Evolutionary conservation across 1,140 invertebrate species (phyloP).

Genomic region (Apis cerana): DNA sequence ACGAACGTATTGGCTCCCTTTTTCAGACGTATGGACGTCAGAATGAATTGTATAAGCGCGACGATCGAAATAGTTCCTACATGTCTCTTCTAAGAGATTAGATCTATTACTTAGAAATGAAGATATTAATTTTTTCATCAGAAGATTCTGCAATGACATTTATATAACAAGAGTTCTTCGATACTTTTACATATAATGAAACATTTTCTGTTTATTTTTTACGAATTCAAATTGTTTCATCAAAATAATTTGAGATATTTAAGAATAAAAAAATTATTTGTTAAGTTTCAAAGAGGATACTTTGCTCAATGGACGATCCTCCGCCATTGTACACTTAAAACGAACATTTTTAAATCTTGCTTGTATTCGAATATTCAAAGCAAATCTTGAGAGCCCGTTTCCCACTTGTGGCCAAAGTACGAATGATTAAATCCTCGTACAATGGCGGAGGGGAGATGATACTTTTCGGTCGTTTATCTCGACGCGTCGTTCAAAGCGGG

Average conservation of each 20-base stretch:
- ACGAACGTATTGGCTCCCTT: neutral
- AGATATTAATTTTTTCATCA: too few relatives aligned
- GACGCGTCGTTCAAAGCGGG: slow-evolving; percentile 56
- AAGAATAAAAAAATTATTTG: too few relatives aligned
- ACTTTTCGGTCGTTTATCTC: slow-evolving; percentile 57
- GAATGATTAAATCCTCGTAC: slow-evolving; percentile 52
- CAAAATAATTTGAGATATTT: too few relatives aligned
- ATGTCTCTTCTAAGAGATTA: too few relatives aligned
- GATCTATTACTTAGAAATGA: too few relatives aligned
- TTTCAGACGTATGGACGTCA: neutral
- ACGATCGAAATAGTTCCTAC: slow-evolving; percentile 30
- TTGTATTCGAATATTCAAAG: slow-evolving; percentile 14
- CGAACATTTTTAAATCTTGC: neutral
- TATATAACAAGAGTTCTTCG: too few relatives aligned
- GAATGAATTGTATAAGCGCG: slow-evolving; percentile 13
- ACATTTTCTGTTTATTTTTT: too few relatives aligned
- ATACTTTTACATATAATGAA: too few relatives aligned
- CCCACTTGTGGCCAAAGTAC: neutral
- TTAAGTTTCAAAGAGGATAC: too few relatives aligned
- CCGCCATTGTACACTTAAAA: neutral
- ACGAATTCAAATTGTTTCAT: too few relatives aligned
- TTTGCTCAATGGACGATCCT: neutral
- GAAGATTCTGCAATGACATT: too few relatives aligned
- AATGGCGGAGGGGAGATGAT: neutral
- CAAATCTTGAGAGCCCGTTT: neutral